Evolutionary conservation across 1,140 invertebrate species (phyloP).

Genomic region (Tribolium castaneum): DNA sequence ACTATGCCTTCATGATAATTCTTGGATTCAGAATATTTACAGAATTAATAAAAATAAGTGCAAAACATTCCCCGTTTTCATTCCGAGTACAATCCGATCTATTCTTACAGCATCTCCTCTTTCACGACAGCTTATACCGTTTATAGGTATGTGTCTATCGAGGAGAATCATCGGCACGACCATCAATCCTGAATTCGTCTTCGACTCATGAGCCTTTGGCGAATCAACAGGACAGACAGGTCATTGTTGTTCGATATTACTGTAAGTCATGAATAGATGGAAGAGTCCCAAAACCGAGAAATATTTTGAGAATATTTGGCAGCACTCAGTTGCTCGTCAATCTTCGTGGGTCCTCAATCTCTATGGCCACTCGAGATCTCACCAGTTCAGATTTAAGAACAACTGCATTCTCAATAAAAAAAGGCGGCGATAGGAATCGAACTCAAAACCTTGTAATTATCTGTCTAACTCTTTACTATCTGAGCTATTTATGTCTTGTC

Average conservation of each 20-base stretch:
- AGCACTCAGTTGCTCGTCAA: too few relatives aligned
- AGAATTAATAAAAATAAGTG: background rate
- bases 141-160: slow-evolving; percentile 27
- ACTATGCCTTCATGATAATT: background rate
- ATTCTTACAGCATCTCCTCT: slow-evolving; percentile 27
- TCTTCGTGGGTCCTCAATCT: too few relatives aligned
- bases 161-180: slow-evolving; percentile 16
- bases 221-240: background rate
- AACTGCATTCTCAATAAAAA: background rate
- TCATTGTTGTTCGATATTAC: background rate
- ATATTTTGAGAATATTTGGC: too few relatives aligned
- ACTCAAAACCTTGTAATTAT: background rate
- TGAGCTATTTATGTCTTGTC: too few relatives aligned
- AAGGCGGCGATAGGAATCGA: too few relatives aligned
- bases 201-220: background rate
- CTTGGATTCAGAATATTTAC: background rate
- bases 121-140: slow-evolving; percentile 24
- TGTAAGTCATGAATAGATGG: too few relatives aligned
- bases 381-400: background rate
- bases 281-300: too few relatives aligned
- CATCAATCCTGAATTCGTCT: slow-evolving; percentile 2
- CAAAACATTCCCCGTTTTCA: slow-evolving; percentile 22
- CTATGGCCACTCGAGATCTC: too few relatives aligned
- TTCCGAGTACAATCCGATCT: slow-evolving; percentile 19
- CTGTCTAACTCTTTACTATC: background rate